Conservation (phyloP, 2,888 invertebrate genomes). For the Agriopis aurantiaria region DNA sequence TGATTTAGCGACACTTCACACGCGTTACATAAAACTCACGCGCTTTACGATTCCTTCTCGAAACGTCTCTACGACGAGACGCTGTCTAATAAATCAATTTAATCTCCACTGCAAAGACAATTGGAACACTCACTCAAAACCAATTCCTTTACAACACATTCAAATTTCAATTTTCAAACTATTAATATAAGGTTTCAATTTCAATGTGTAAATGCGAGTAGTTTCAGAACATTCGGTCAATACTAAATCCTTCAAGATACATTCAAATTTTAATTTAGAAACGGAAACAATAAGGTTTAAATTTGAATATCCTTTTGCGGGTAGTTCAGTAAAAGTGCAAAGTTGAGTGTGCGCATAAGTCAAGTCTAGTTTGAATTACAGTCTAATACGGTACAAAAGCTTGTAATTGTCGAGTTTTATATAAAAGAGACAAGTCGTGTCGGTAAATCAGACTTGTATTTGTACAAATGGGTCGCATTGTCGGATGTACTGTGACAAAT, state of each 20-base stretch:
- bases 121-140: conserved; percentile 59
- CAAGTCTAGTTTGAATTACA: conserved; percentile 67
- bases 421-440: conserved; percentile 52
- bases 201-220: background rate
- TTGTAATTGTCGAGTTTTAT: conserved; percentile 79
- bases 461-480: conserved; percentile 64
- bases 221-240: background rate
- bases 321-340: conserved; percentile 49
- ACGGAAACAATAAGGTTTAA: conserved; percentile 26
- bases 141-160: conserved; percentile 27
- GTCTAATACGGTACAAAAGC: conserved; percentile 73
- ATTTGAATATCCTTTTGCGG: conserved; percentile 36
- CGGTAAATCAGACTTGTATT: conserved; percentile 70
- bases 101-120: conserved; percentile 78
- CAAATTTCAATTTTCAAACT: background rate
- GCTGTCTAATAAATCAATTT: conserved; percentile 81
- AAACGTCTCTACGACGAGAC: conserved; percentile 71
- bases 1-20: conserved; percentile 76
- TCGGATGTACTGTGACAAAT: conserved; percentile 37
- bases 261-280: conserved; percentile 8
- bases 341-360: conserved; percentile 69
- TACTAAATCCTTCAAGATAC: background rate
- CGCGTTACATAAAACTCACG: conserved; percentile 57
- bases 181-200: conserved; percentile 9
- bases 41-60: conserved; percentile 74